Evolutionary conservation across 1,140 invertebrate genomes (phyloP), one percentile per base, ranked within the genome.

Genomic region (Orius laevigatus): DNA sequence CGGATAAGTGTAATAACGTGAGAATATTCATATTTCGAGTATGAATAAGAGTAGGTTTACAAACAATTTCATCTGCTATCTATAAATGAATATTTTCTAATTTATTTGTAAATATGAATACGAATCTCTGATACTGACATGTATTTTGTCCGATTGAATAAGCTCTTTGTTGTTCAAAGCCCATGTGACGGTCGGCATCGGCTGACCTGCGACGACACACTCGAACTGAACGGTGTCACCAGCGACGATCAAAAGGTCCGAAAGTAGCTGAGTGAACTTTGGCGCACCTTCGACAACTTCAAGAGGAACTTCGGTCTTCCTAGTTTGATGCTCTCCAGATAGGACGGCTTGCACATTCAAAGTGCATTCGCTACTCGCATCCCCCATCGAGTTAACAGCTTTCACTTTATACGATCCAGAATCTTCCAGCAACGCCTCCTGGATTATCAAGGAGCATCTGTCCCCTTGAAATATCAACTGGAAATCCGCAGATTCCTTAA

Each of bases 401-500:
- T 83, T 79, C 34, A 87, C 83, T 62, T 76, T 82, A 57, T 88
- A 89, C 48, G 74, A 66, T 16, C 84, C 85, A 12, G 72, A 73
- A 62, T 89, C 84, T 59, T 85, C 81, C 10, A 76, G 62, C 51
- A 76, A 73, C 33, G 75, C 79, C 60, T 83, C 76, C 52, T 78
- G 71, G 34, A 89, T 84, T 8, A 85, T 67, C 9, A 90, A 61
- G 0, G 83, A 82, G 56, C 84, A 87, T 10, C 75, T 75, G 62
- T 87, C 82, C 9, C 82, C 83, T 61, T 84, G 80, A 60, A 87
- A 86, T 0, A 84, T 65, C 8, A 84, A 59, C 56, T 84, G 80
- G 57, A 84, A 75, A 61, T 91, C 85, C 18, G 75, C 71, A 1
- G 84, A 88, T 62, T 86, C 85, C 61, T 86, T 85, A 1, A 93